These are phyloP conservation scores for Xyrauchen texanus DNA, from an alignment of 2,113 vertebrate species.

Conservation along the genomic window DNA sequence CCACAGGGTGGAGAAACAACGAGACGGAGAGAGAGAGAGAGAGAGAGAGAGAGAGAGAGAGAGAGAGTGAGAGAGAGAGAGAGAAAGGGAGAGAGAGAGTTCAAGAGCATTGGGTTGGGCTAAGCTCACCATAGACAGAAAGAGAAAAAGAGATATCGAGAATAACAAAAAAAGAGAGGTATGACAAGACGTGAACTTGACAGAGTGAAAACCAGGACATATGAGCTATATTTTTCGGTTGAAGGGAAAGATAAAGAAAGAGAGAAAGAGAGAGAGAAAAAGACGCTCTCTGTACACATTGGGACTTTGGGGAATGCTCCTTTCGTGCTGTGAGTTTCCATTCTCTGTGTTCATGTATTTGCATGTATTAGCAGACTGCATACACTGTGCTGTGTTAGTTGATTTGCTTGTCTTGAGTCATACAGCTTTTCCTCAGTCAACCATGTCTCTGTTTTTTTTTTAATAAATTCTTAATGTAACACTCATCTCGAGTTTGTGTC, in stretches of 20 bases:
- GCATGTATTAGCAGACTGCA: conserved; percentile 17
- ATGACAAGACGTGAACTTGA: conserved; percentile 25
- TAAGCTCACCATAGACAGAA: conserved; percentile 43
- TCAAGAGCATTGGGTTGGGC: conserved; percentile 47
- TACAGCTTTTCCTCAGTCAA: neutral
- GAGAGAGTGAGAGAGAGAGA: conserved; percentile 41
- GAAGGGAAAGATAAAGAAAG: conserved; percentile 54
- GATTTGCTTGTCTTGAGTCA: neutral
- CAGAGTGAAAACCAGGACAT: conserved; percentile 18
- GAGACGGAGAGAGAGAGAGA: conserved; percentile 42
- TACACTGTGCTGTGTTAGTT: neutral
- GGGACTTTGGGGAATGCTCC: conserved; percentile 28
- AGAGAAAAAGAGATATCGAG: conserved; percentile 32
- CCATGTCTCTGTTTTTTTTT: conserved; percentile 27
- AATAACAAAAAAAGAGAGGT: conserved; percentile 17
- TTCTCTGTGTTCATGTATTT: conserved; percentile 29
- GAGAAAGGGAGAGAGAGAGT: conserved; percentile 52
- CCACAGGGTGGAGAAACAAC: conserved; percentile 69
- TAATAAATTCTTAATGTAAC: conserved; percentile 25
- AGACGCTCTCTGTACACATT: conserved; percentile 31
- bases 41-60: conserved; percentile 53
- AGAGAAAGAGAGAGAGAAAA: conserved; percentile 50
- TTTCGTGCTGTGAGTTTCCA: conserved; percentile 2
- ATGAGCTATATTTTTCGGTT: conserved; percentile 34
- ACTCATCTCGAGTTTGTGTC: conserved; percentile 16